Base-by-base conservation (phyloP, 2,113 vertebrate genomes). In the Dasyurus viverrinus region DNA sequence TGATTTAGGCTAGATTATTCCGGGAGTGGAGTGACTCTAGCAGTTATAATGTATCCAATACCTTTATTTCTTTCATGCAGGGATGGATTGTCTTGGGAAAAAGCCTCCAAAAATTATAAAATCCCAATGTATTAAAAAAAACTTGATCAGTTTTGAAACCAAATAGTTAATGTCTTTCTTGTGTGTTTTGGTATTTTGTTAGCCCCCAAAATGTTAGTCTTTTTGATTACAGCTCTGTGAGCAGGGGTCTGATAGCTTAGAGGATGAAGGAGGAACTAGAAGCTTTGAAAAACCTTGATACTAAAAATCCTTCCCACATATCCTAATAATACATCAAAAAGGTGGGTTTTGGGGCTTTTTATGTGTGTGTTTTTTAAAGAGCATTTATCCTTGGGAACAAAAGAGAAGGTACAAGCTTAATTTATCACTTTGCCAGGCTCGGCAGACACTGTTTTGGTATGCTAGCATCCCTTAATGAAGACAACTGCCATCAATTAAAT, bases 281-380 rank as follows among this genome's bases (percentile, higher is more conserved):
- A n/a, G n/a, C 68, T 84, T 84, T 84, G 68, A 84, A 84, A 84
- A 84, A 42, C 5, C 68, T n/a, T 42, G 16, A 22, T 84, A 42
- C 42, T 84, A n/a, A 84, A 84, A 84, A 84, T 84, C 19, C 68
- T 84, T 84, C 68, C n/a, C n/a, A 84, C 36, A 42, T 84, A 84
- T 84, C n/a, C 68, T 84, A n/a, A 42, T 76, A 76, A 76, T 76
- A 76, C 68, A 84, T 84, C n/a, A 84, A 84, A 84, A 84, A 84
- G 68, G n/a, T 84, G 19, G 1, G 16, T 19, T 76, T 76, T 25
- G 5, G 23, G 8, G 6, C 10, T 36, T 36, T 68, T 68, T 68
- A 9, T 52, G 50, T 52, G 50, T 54, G 26, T 26, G 48, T 36
- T 36, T 68, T 68, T 68, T 68, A 24, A 42, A 84, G n/a, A 42